phyloP scores from a whole-genome alignment of 2,888 invertebrate species.

The Hydroisotoma schaefferi region DNA sequence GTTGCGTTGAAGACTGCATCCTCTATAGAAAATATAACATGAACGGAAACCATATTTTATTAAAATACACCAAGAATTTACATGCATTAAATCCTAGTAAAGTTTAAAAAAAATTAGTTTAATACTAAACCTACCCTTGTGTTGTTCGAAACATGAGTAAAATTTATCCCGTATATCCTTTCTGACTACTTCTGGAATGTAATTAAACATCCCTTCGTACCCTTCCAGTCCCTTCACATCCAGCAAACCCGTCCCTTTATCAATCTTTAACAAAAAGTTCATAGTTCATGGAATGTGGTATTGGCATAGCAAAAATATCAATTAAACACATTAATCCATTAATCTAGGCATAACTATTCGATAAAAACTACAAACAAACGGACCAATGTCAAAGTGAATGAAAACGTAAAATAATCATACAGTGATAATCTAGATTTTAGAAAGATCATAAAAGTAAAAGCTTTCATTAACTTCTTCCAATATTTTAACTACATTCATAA shows the following conservation, averaged over 20 bases:
- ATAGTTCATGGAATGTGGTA: no score
- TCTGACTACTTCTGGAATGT: slow-evolving; percentile 9
- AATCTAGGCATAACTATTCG: no score
- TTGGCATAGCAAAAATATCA: no score
- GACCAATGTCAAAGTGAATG: no score
- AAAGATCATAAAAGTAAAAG: no score
- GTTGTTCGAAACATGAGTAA: slow-evolving; percentile 9
- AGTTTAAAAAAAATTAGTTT: not conserved
- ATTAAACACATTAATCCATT: no score
- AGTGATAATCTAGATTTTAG: no score
- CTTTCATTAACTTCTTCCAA: no score
- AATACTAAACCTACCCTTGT: slow-evolving; percentile 3
- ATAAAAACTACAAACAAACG: no score
- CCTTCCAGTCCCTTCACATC: not conserved
- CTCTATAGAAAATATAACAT: slow-evolving; percentile 4
- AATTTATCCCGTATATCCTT: slow-evolving; percentile 7
- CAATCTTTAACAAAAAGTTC: no score
- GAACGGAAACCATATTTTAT: not conserved
- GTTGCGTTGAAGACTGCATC: slow-evolving; percentile 3
- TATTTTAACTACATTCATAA: no score
- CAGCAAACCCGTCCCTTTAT: slow-evolving; percentile 7
- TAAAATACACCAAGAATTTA: not conserved
- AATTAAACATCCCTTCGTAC: slow-evolving; percentile 4
- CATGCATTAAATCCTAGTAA: not conserved
- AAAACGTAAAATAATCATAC: no score